Evolutionary conservation across 2,888 invertebrate genomes (phyloP), one percentile per base, ranked within the genome.

Genomic region (Pheosia tremula): DNA sequence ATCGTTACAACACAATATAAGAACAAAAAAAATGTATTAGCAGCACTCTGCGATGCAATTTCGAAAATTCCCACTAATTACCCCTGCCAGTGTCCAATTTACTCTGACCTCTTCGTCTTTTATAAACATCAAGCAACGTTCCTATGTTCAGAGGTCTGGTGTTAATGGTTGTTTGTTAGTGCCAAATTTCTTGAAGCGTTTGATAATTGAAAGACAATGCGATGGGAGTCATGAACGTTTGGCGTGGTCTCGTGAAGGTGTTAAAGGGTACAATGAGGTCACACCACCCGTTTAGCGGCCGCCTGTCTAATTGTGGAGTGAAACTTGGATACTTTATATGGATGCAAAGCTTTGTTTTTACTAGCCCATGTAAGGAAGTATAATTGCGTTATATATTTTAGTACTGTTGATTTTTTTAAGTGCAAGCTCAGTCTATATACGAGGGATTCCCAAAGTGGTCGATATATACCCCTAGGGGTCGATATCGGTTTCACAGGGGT

Each of bases 181-280:
- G 90, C 90, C 90, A 89, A 91, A 91, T 88, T 90, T 91, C 85
- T 84, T 89, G 88, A 86, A 89, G 86, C 84, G 81, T 72, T 78
- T 76, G 86, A 85, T 91, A 91, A 90, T 90, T 90, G 86, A 79
- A 86, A 90, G 86, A 91, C 91, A 91, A 91, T 89, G 89, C 85
- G 82, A 78, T 82, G 76, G 82, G 85, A 87, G 83, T 88, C 87
- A 86, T 89, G 86, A 88, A 84, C 79, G 80, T 77, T 88, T 85
- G 87, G 84, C 86, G 87, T 80, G 80, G 81, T 79, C 78, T 75
- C 83, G 86, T 75, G 81, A 87, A 86, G 82, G 82, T 73, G 75
- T 72, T 71, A 77, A 73, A 59, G 72, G 78, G 77, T 75, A 80
- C 82, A 87, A 84, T 83, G 88, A 86, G 88, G 88, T 86, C 88